Percentiles rank a stretch among this genome's conserved stretches.
Evolutionary conservation across 1,140 invertebrate species (phyloP).

Genomic region (Xylocopa sonorina): DNA sequence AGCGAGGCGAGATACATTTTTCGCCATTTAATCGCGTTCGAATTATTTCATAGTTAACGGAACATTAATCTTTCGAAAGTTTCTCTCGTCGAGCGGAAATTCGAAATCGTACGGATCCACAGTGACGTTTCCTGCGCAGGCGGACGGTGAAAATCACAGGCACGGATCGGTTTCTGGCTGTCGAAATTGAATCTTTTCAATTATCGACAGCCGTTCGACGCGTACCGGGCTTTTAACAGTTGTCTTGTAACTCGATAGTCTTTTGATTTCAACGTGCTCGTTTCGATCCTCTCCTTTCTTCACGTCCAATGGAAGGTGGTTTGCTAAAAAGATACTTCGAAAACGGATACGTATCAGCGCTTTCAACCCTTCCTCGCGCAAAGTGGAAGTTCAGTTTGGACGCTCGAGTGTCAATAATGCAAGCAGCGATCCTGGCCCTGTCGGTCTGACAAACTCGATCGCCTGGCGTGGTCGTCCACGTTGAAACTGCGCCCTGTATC

Average conservation of each 20-base stretch:
- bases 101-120: background rate
- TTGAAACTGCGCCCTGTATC: no score
- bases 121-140: background rate
- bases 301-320: background rate
- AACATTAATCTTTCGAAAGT: no score
- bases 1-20: no score
- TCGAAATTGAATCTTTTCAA: conserved; percentile 9
- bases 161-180: background rate
- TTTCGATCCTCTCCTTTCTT: background rate
- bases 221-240: background rate
- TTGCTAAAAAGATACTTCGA: background rate
- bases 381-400: no score
- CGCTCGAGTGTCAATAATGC: no score
- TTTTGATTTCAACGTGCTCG: background rate
- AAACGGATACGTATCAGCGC: no score
- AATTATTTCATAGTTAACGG: no score
- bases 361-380: no score
- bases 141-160: background rate
- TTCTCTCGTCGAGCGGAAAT: background rate
- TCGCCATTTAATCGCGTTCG: no score
- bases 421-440: no score
- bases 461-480: no score
- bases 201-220: background rate
- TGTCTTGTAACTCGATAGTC: background rate
- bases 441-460: no score